phyloP scores from a whole-genome alignment of 2,113 vertebrate genomes.

The Gambusia holbrooki region DNA sequence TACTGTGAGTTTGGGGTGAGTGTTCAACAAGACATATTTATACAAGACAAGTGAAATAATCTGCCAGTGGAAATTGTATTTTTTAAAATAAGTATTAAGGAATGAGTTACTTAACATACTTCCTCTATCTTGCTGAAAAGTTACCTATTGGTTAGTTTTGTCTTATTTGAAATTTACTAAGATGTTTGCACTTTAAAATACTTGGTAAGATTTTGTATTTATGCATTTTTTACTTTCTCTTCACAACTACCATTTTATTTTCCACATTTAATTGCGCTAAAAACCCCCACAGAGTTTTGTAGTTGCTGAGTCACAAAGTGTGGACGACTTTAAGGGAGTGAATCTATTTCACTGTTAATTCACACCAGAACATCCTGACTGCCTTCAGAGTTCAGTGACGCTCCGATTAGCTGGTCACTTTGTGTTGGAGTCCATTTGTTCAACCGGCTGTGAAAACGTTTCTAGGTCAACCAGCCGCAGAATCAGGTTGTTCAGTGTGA shows the following conservation, averaged over 20 bases:
- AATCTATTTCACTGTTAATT: background rate
- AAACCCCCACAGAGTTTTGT: background rate
- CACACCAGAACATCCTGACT: background rate
- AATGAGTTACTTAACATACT: no score
- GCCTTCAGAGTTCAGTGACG: background rate
- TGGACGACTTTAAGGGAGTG: background rate
- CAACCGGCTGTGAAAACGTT: constrained; percentile 43
- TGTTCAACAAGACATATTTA: no score
- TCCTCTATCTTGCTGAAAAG: no score
- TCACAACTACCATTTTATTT: background rate
- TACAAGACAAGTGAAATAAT: no score
- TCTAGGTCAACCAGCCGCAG: constrained; percentile 41
- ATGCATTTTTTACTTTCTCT: background rate
- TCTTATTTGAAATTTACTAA: no score
- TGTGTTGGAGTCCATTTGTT: constrained; percentile 31
- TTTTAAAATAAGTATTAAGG: no score
- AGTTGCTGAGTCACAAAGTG: background rate
- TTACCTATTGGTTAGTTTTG: no score
- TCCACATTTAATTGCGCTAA: background rate
- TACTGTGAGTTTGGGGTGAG: no score
- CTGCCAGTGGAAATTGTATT: no score
- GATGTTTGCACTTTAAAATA: no score
- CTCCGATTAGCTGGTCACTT: constrained; percentile 15
- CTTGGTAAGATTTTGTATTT: background rate
- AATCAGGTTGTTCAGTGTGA: constrained; percentile 8